Percentiles rank a stretch among this genome's conserved stretches.
Evolutionary conservation across 2,797 vertebrate genomes (phyloP).

Genomic region (Liasis olivaceus): DNA sequence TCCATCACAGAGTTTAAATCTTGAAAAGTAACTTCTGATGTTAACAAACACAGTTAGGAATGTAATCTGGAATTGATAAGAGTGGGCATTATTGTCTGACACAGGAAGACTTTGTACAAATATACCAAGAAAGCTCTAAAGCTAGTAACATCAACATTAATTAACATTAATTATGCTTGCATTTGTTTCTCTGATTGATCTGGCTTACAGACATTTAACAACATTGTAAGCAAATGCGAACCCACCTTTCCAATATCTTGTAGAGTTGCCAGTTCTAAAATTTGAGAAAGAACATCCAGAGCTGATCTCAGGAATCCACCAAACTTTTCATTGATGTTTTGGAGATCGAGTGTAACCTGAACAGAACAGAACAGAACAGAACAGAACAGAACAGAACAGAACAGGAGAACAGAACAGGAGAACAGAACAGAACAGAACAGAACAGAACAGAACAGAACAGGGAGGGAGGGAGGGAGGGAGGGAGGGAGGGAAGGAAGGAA

Average conservation of each 20-base stretch:
- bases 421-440: neutral
- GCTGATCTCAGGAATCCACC: constrained; percentile 89
- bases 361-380: neutral
- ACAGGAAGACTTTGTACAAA: neutral
- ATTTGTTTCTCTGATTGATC: neutral
- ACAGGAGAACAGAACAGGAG: neutral
- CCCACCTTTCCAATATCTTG: constrained; percentile 94
- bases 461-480: too few species aligned
- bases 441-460: neutral
- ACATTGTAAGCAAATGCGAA: neutral
- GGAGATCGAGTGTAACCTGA: constrained; percentile 95
- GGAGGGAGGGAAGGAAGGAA: too few species aligned
- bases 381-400: neutral
- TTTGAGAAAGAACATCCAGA: constrained; percentile 92
- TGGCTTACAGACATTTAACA: neutral
- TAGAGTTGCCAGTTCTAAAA: constrained; percentile 92
- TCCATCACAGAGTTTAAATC: neutral
- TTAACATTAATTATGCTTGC: neutral
- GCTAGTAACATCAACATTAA: neutral
- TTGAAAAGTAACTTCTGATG: neutral
- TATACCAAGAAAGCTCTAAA: too few species aligned
- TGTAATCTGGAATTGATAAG: too few species aligned
- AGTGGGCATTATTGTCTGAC: too few species aligned
- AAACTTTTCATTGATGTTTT: constrained; percentile 93
- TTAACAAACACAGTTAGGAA: neutral